Conservation (phyloP, 2,797 vertebrate species). For the Sciurus vulgaris region DNA sequence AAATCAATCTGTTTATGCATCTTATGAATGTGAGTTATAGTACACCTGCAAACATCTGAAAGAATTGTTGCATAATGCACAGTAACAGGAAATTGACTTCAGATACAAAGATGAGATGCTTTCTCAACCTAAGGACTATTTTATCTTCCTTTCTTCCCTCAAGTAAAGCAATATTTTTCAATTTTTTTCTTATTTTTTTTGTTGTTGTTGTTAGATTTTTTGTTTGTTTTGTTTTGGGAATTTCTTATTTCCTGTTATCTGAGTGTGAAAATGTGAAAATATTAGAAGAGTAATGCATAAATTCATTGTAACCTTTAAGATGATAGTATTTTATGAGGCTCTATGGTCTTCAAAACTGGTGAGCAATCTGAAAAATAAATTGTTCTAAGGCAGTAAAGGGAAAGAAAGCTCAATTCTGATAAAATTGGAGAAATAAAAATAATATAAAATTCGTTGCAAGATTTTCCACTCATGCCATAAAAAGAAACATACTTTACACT, state of each 20-base stretch:
- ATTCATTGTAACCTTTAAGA: neutral
- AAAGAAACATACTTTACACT: slow-evolving; percentile 31
- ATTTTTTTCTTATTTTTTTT: neutral
- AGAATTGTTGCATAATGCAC: neutral
- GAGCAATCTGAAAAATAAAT: neutral
- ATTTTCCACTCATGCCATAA: neutral
- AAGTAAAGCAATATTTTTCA: neutral
- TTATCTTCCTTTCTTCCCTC: neutral
- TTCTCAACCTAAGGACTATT: neutral
- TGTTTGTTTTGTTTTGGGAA: neutral
- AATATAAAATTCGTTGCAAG: neutral
- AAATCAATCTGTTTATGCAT: neutral
- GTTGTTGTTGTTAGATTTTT: neutral
- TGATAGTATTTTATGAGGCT: neutral
- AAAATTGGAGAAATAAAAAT: slow-evolving; percentile 20
- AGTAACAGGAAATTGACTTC: slow-evolving; percentile 13
- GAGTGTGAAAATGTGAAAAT: neutral
- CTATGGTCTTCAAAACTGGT: neutral
- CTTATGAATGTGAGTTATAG: neutral
- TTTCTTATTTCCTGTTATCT: slow-evolving; percentile 8
- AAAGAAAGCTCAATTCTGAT: neutral
- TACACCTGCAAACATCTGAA: neutral
- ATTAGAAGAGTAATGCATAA: neutral
- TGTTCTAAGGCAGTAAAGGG: neutral
- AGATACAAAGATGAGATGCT: neutral